Base-by-base conservation (phyloP, 2,113 vertebrate genomes). In the Pseudois nayaur region DNA sequence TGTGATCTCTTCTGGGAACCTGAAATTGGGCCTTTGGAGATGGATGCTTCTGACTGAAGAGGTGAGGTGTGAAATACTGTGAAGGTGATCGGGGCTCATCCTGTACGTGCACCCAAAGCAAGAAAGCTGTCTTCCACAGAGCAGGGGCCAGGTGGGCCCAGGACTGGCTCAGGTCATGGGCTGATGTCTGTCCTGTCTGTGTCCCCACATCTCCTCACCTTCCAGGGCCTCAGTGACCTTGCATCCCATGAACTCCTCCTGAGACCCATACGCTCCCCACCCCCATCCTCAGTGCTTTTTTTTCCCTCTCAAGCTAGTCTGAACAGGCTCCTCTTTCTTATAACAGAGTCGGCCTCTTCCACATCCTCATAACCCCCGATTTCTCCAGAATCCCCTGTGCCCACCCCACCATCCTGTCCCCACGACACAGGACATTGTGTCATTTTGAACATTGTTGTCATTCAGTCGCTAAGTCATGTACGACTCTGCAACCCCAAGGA, bases 351-450 rank as follows among this genome's bases (percentile, higher is more conserved):
- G 3, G 6, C 21, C 48, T 67, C 76, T 57, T 87, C 85, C 14
- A 95, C 60, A 82, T 43, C 45, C 88, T 85, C 64, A n/a, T 40
- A 84, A 45, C 8, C 48, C 50, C 31, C 12, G 10, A 40, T 6
- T 83, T 74, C 54, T 43, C 54, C 31, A 74, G 8, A 13, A 14
- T 11, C 48, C n/a, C 7, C 6, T 0, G 5, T 15, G 54, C 11
- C 29, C 50, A 50, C 25, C 19, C 14, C 36, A 5, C 4, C 15
- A 3, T 31, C 25, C 82, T 16, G 25, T 36, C 36, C 45, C 31
- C 2, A 64, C 0, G 5, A 11, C 11, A 3, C 0, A 3, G 33
- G 57, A n/a, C n/a, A n/a, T n/a, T n/a, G n/a, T n/a, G n/a, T n/a
- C n/a, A 5, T 55, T 60, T 2, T 83, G 52, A 92, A 89, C 50